phyloP scores from a whole-genome alignment of 2,888 invertebrate species.

The Erebia epiphron region DNA sequence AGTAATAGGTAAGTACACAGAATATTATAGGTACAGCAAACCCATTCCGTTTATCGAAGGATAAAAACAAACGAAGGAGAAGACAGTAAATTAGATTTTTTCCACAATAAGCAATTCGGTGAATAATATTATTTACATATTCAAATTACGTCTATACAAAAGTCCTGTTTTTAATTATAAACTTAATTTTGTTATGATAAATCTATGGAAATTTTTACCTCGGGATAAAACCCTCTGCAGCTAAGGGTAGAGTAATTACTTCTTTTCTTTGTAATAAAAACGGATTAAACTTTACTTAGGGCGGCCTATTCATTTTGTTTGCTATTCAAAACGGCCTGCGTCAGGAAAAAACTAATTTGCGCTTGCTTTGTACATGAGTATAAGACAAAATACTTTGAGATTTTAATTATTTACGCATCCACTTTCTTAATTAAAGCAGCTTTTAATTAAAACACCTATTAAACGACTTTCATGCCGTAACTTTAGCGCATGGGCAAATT shows the following conservation, averaged over 20 bases:
- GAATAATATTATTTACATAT: conserved; percentile 77
- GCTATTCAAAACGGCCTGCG: conserved; percentile 78
- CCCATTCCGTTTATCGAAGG: neutral
- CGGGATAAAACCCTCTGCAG: conserved; percentile 76
- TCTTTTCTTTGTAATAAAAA: conserved; percentile 83
- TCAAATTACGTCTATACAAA: conserved; percentile 81
- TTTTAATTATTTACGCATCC: conserved; percentile 61
- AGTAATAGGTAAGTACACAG: neutral
- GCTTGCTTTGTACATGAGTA: conserved; percentile 61
- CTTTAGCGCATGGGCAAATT: conserved; percentile 7
- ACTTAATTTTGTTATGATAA: conserved; percentile 83
- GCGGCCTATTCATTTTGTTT: conserved; percentile 80
- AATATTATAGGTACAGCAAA: neutral
- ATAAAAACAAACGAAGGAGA: conserved; percentile 34
- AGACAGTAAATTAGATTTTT: conserved; percentile 45
- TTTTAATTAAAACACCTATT: conserved; percentile 40
- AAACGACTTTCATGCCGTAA: conserved; percentile 14
- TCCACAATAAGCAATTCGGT: conserved; percentile 57
- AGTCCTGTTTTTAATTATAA: conserved; percentile 83
- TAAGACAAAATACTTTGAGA: conserved; percentile 55
- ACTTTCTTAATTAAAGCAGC: conserved; percentile 37
- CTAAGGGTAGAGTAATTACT: conserved; percentile 82
- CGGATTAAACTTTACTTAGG: conserved; percentile 83
- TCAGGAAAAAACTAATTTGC: conserved; percentile 78
- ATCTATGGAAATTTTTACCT: conserved; percentile 83